These are phyloP conservation scores for Tolmerus cingulatus DNA, from an alignment of 2,888 invertebrate species.

Conservation along the genomic window DNA sequence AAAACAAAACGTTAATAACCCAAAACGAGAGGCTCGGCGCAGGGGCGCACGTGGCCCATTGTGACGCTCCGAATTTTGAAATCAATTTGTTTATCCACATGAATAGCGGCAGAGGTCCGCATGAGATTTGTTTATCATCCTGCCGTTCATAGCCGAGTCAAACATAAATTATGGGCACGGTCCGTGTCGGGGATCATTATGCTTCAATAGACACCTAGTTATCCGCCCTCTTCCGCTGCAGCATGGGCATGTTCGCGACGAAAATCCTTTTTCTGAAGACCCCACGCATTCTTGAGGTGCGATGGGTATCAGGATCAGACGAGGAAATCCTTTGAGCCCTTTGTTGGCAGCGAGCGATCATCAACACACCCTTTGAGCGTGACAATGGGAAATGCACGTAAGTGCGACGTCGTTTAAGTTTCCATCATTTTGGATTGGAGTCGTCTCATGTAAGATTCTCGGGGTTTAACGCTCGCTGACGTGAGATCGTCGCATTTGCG, in stretches of 20 bases:
- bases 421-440: neutral
- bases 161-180: constrained; percentile 8
- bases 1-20: constrained; percentile 28
- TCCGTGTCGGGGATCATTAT: constrained; percentile 6
- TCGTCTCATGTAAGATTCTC: neutral
- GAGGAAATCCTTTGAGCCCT: constrained; percentile 3
- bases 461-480: neutral
- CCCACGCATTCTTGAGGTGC: constrained; percentile 13
- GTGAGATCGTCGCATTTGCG: neutral
- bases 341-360: neutral
- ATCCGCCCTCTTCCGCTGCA: neutral
- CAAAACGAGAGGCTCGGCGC: neutral
- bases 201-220: constrained; percentile 25
- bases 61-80: constrained; percentile 8
- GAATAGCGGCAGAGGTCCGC: neutral
- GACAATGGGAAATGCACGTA: constrained; percentile 6
- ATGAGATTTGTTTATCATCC: constrained; percentile 31
- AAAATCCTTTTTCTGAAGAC: constrained; percentile 4
- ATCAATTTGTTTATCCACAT: constrained; percentile 39
- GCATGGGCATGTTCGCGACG: neutral
- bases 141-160: neutral
- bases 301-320: constrained; percentile 24
- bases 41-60: constrained; percentile 25
- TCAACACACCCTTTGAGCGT: neutral
- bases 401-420: neutral